Percentiles rank a stretch among this genome's conserved stretches.
These are phyloP conservation scores for Cebus imitator DNA, from an alignment of 2,113 vertebrate genomes.

Conservation along the genomic window DNA sequence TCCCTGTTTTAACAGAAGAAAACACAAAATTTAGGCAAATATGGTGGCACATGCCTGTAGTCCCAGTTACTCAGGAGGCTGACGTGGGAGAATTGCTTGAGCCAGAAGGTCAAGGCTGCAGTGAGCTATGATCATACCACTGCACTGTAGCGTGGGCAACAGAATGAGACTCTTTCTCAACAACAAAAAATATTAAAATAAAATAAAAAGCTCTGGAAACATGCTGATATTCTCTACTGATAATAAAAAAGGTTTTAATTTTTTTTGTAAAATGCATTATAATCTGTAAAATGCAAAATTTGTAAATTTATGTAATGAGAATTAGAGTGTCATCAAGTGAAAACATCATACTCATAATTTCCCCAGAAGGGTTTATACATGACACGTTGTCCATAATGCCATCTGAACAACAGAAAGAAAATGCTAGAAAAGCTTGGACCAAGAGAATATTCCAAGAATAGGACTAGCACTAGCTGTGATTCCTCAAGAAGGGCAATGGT, in stretches of 20 bases:
- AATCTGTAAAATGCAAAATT: background rate
- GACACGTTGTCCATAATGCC: background rate
- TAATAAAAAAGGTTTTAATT: background rate
- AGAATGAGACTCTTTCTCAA: too few species aligned
- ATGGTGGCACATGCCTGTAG: too few species aligned
- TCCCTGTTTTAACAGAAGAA: too few species aligned
- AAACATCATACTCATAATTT: background rate
- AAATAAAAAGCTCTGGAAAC: background rate
- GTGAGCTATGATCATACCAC: too few species aligned
- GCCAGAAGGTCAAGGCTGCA: too few species aligned
- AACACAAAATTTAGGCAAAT: too few species aligned
- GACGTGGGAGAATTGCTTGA: too few species aligned
- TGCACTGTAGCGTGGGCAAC: too few species aligned
- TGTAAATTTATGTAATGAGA: background rate
- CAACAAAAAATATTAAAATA: too few species aligned
- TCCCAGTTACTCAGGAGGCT: too few species aligned
- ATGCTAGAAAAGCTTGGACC: background rate
- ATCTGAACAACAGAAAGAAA: background rate
- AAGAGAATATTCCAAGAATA: background rate
- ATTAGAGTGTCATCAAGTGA: background rate
- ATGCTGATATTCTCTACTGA: background rate
- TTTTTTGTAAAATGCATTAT: background rate
- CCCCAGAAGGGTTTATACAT: background rate
- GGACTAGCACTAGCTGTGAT: background rate
- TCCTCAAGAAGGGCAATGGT: background rate